Percentiles rank a stretch among this genome's conserved stretches.
Conservation (phyloP, 2,113 vertebrate species). For the Oreotragus oreotragus region DNA sequence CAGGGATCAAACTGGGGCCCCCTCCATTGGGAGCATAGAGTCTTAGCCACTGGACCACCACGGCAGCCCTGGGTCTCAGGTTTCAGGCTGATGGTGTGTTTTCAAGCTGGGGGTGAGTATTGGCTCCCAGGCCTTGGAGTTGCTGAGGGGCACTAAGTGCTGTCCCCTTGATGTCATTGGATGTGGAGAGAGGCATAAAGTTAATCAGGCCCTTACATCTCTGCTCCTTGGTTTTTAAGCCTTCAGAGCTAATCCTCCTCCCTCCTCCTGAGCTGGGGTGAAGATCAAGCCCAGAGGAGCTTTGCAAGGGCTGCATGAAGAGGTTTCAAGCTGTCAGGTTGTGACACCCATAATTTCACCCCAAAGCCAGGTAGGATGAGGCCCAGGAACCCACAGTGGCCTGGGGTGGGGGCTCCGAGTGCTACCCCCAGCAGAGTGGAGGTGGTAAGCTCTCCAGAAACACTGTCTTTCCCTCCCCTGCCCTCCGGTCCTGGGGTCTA, state of each 20-base stretch:
- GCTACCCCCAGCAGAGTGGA: neutral
- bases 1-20: neutral
- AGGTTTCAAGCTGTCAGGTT: conserved; percentile 50
- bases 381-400: neutral
- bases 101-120: neutral
- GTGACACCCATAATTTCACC: neutral
- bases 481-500: neutral
- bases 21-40: neutral
- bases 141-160: neutral
- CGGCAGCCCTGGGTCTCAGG: neutral
- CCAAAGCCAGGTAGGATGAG: neutral
- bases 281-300: conserved; percentile 37
- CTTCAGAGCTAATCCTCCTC: conserved; percentile 52
- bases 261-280: conserved; percentile 32
- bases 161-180: neutral
- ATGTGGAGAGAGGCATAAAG: neutral
- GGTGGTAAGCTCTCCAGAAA: neutral
- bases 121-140: neutral
- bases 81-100: neutral
- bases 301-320: conserved; percentile 42
- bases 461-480: neutral
- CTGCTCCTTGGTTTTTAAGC: conserved; percentile 57
- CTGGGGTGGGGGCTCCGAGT: neutral
- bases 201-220: conserved; percentile 31
- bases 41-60: neutral